Conservation (phyloP, 1,140 invertebrate species). For the Ladona fulva region DNA sequence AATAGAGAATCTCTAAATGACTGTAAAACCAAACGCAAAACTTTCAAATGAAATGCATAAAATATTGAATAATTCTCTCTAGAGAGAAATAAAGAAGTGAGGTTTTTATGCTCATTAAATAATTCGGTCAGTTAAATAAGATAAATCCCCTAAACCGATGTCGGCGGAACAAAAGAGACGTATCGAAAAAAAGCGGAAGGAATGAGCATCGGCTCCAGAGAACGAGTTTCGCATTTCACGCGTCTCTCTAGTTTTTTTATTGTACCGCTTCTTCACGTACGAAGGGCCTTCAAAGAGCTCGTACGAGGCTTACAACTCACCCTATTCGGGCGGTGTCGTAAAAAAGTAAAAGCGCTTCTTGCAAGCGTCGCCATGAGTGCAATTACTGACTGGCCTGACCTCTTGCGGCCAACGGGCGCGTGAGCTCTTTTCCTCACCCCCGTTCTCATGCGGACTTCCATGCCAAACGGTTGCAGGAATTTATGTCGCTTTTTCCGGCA, state of each 20-base stretch:
- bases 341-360: constrained; percentile 2
- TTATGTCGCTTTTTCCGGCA: not conserved
- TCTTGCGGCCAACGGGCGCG: not conserved
- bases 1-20: no score
- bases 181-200: not conserved
- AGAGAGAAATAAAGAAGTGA: no score
- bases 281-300: not conserved
- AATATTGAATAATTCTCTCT: no score
- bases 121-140: no score
- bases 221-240: not conserved
- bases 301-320: not conserved
- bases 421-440: not conserved
- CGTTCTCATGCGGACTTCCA: not conserved
- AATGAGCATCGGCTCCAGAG: not conserved
- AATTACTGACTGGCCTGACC: not conserved
- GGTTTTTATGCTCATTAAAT: no score
- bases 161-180: no score
- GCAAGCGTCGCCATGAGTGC: not conserved
- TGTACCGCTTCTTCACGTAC: not conserved
- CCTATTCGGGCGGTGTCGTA: not conserved
- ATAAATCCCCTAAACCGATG: no score
- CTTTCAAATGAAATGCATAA: no score
- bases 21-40: no score
- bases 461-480: not conserved
- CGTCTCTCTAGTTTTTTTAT: not conserved